phyloP scores from a whole-genome alignment of 37 sponge, comb jelly and placozoan genomes.

The Diacarnus erythraeanus region DNA sequence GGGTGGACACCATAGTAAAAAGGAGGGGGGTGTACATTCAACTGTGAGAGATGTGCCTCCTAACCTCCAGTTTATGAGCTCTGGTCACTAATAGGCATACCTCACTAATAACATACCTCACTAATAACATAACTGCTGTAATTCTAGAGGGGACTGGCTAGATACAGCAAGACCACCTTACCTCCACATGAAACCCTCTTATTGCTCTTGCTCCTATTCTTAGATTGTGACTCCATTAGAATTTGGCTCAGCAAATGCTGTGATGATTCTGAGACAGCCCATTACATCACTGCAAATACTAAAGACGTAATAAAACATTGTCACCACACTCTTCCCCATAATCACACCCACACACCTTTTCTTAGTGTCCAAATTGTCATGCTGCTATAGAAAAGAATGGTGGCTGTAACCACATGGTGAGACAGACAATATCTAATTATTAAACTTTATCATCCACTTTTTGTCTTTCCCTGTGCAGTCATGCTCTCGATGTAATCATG shows the following conservation, averaged over 20 bases:
- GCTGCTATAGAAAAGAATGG: slow-evolving; percentile 91
- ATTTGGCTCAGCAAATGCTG: slow-evolving; percentile 75
- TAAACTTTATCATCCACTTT: background rate
- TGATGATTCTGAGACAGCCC: slow-evolving; percentile 87
- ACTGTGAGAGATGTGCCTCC: no score
- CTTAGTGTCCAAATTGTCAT: slow-evolving; percentile 88
- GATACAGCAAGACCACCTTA: background rate
- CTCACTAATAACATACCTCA: no score
- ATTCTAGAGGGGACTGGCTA: no score
- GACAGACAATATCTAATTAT: background rate
- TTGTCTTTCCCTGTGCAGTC: slow-evolving; percentile 21
- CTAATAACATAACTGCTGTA: no score
- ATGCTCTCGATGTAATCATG: slow-evolving; percentile 51
- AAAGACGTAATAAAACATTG: slow-evolving; percentile 65
- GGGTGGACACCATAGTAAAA: no score
- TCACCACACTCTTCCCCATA: no score
- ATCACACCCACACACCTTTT: background rate
- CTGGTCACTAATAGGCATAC: no score
- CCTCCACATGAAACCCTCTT: background rate
- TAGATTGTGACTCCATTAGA: slow-evolving; percentile 64
- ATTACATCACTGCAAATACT: slow-evolving; percentile 88
- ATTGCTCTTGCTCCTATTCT: background rate
- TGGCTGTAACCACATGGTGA: slow-evolving; percentile 95
- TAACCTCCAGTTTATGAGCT: no score
- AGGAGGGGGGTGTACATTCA: no score